Conservation (phyloP, 2,888 invertebrate species). For the Nomada hirtipes region DNA sequence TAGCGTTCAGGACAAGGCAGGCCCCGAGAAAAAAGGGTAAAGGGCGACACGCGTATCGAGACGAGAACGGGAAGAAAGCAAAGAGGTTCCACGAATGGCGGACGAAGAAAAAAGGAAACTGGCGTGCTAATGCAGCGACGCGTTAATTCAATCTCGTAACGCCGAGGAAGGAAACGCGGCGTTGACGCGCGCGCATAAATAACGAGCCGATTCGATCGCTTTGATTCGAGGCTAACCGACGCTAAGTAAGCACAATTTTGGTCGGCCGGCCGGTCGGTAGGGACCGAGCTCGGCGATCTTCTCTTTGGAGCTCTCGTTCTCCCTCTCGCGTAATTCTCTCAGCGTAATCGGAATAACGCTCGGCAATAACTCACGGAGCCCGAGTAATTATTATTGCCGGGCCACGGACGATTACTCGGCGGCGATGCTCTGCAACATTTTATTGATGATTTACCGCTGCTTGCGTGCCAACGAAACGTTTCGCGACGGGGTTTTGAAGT, state of each 20-base stretch:
- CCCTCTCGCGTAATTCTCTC: constrained; percentile 47
- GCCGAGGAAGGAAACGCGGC: constrained; percentile 46
- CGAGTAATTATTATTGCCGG: constrained; percentile 69
- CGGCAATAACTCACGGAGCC: constrained; percentile 62
- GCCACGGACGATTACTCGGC: constrained; percentile 62
- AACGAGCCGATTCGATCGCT: constrained; percentile 34
- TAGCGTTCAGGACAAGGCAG: background rate
- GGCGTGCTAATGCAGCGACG: constrained; percentile 40
- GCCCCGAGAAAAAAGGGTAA: background rate
- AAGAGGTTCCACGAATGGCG: no score
- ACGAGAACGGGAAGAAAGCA: no score
- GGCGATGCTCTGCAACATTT: constrained; percentile 63
- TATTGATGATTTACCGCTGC: constrained; percentile 66
- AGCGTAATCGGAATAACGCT: constrained; percentile 65
- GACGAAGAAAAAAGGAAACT: background rate
- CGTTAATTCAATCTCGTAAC: constrained; percentile 57
- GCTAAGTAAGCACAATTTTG: constrained; percentile 44
- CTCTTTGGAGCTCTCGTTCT: background rate
- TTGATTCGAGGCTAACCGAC: constrained; percentile 43
- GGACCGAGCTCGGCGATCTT: background rate
- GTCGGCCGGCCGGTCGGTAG: background rate
- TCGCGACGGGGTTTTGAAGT: constrained; percentile 57
- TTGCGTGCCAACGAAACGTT: constrained; percentile 67
- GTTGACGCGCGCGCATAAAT: constrained; percentile 54
- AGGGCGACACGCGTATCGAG: background rate